A percentile compares a stretch with the other conserved stretches of the same genome.
Evolutionary conservation across 2,888 invertebrate genomes (phyloP).

Genomic region (Watsonalla binaria): DNA sequence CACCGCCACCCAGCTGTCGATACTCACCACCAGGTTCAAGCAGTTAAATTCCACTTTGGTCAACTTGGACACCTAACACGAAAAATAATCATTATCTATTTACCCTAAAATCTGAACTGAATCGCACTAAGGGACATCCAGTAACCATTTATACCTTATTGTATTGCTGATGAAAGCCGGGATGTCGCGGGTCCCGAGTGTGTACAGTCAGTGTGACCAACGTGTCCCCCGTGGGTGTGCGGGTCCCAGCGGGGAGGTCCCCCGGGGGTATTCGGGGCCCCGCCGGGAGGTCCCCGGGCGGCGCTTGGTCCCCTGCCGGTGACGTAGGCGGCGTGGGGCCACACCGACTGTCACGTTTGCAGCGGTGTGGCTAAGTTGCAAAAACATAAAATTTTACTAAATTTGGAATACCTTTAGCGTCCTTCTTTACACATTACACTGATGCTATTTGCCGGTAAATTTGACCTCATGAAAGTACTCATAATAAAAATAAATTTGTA

Average conservation of each 20-base stretch:
- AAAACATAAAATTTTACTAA: not conserved
- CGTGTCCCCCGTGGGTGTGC: conserved; percentile 76
- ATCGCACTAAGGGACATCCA: not conserved
- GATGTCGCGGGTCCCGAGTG: conserved; percentile 81
- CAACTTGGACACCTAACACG: conserved; percentile 78
- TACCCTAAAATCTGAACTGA: no score
- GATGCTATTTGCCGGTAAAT: not conserved
- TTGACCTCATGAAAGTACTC: not conserved
- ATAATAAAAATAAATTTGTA: no score
- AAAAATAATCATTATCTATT: conserved; percentile 26
- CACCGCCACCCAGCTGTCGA: conserved; percentile 96
- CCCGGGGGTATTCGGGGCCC: conserved; percentile 9
- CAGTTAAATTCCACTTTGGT: conserved; percentile 93
- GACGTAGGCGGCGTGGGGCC: conserved; percentile 83
- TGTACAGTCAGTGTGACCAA: conserved; percentile 86
- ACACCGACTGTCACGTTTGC: conserved; percentile 54
- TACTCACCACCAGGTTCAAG: conserved; percentile 92
- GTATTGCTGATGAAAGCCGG: conserved; percentile 81
- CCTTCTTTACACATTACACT: not conserved
- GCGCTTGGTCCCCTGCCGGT: conserved; percentile 50
- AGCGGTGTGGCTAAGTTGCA: conserved; percentile 13
- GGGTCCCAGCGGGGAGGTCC: conserved; percentile 29
- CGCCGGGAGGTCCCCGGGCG: conserved; percentile 7
- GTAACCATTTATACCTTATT: conserved; percentile 61
- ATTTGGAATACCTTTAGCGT: no score